Evolutionary conservation across 2,888 invertebrate genomes (phyloP).

Genomic region (Monochamus alternatus): DNA sequence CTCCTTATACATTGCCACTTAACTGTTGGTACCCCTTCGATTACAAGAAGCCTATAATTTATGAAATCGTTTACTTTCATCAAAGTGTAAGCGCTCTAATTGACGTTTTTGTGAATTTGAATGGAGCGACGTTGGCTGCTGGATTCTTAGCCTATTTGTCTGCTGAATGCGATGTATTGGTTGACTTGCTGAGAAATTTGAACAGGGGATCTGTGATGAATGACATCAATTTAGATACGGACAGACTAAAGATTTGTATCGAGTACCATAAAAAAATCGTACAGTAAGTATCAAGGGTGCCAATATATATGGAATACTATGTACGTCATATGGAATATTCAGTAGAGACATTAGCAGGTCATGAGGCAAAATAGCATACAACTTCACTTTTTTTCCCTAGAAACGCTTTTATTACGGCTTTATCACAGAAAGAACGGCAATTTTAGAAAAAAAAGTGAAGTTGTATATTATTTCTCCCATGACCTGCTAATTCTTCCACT

Average conservation of each 20-base stretch:
- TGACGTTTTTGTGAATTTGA: not conserved
- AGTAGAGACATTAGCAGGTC: no score
- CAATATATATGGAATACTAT: no score
- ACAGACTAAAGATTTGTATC: not conserved
- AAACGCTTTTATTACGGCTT: no score
- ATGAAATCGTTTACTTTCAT: conserved; percentile 28
- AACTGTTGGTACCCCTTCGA: conserved; percentile 34
- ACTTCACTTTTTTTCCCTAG: no score
- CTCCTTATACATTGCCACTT: conserved; percentile 15
- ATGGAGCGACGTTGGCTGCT: conserved; percentile 17
- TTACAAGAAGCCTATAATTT: conserved; percentile 6
- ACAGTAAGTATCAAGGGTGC: not conserved
- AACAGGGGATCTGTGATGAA: not conserved
- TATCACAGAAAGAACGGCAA: no score
- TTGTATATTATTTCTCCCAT: no score
- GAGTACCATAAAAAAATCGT: conserved; percentile 32
- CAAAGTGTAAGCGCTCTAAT: conserved; percentile 22
- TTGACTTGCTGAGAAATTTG: not conserved
- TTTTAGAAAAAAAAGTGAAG: no score
- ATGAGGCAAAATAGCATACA: no score
- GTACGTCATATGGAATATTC: not conserved
- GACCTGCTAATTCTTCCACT: no score
- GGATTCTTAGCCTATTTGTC: conserved; percentile 28
- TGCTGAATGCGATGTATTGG: conserved; percentile 35
- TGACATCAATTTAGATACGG: not conserved